Evolutionary conservation across 2,113 vertebrate species (phyloP).

Genomic region (Trematomus loennbergii): DNA sequence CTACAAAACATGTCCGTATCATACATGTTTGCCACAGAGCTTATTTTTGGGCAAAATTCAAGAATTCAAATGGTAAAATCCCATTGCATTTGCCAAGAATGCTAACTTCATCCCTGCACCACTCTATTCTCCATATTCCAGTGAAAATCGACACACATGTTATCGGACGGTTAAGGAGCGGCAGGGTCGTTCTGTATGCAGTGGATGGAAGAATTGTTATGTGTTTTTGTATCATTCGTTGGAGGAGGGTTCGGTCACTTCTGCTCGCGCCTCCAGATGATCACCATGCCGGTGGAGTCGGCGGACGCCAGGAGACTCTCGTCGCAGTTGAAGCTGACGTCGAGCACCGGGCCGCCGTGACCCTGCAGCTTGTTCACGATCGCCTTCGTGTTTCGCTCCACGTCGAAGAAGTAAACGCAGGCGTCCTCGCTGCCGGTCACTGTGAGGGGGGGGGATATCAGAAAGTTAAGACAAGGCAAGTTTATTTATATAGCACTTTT

Average conservation of each 20-base stretch:
- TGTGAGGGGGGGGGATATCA: conserved; percentile 56
- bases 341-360: conserved; percentile 91
- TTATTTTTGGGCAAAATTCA: no score
- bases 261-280: conserved; percentile 95
- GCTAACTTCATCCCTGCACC: no score
- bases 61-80: no score
- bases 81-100: no score
- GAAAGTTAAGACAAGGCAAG: neutral
- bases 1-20: no score
- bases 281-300: conserved; percentile 93
- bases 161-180: conserved; percentile 54
- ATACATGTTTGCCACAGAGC: no score
- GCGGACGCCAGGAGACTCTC: conserved; percentile 95
- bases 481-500: no score
- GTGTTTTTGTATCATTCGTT: neutral
- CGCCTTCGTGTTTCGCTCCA: conserved; percentile 92
- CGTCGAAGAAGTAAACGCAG: conserved; percentile 96
- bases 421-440: conserved; percentile 95
- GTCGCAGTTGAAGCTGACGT: conserved; percentile 96
- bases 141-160: conserved; percentile 56
- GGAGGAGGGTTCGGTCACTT: conserved; percentile 80
- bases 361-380: conserved; percentile 96
- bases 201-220: conserved; percentile 45
- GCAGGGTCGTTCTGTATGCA: conserved; percentile 8
- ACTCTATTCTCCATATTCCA: conserved; percentile 29